Base-by-base conservation (phyloP, 1,140 invertebrate genomes). In the Danaus melanippus region DNA sequence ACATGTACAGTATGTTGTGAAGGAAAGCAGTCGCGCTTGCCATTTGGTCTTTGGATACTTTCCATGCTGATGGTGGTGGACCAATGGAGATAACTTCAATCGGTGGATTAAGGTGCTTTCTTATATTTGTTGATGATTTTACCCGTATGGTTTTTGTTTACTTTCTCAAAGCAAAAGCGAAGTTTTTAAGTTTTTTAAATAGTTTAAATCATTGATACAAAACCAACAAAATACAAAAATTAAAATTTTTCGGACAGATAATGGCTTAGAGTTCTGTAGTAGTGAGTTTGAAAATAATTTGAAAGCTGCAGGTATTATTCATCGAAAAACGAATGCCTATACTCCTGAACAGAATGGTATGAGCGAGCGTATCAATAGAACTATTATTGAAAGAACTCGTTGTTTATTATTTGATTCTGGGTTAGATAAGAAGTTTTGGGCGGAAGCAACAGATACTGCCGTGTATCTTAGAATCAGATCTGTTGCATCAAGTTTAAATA, bases 81-180 rank as follows among this genome's bases (percentile, higher is more conserved):
- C 71, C 74, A 32, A 78, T 58, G 56, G 56, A 58, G 56, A 17
- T 11, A 12, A 52, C 15, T 11, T 64, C 56, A 48, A 48, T 64
- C 2, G 61, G 56, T 11, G 47, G 46, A n/a, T 44, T 41, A 17
- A 58, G 41, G 41, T 66, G 60, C 42, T 66, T 62, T 42, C 42
- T 66, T 5, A 17, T 60, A 1, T 60, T 66, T 56, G 48, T 66
- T 32, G 60, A 66, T 9, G 64, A 66, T n/a, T 59, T 44, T 44
- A 56, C 56, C 11, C 48, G 56, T 9, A 59, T 65, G 59, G 43
- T 53, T 2, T 60, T 57, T 48, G 44, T 57, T n/a, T 60, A 58
- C 40, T 76, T 76, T 58, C 10, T 71, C 2, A 66, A 69, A 60
- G 11, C 42, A 62, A 66, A 46, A 57, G 17, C 52, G 45, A 66